Evolutionary conservation across 2,888 invertebrate species (phyloP), one percentile per base, ranked within the genome.

Genomic region (Apocheima hispidaria): DNA sequence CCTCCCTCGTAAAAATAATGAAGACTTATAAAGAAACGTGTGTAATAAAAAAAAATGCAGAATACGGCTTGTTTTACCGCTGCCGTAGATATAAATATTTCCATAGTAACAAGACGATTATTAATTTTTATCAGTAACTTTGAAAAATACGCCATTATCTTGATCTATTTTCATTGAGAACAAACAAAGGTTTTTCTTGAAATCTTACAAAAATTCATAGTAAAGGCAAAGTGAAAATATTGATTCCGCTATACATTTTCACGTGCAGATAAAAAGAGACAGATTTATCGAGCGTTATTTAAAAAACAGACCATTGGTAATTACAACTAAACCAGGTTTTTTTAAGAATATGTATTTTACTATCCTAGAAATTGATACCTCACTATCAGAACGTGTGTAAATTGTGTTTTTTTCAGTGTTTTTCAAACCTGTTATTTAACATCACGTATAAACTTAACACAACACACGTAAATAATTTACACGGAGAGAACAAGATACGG

Each of bases 401-500:
- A n/a, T n/a, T n/a, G n/a, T n/a, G n/a, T n/a, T n/a, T n/a, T n/a
- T n/a, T n/a, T n/a, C n/a, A n/a, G n/a, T n/a, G n/a, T n/a, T n/a
- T 46, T 36, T 7, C 3, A 33, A 18, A 2, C 3, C 21, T 16
- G 46, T 59, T 43, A 38, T 57, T 48, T 50, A 68, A 58, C 56
- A 18, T 46, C 50, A 10, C 9, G 23, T 46, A 52, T 48, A 40
- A 30, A 46, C 30, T 46, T 28, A 58, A 44, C 58, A 67, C 68
- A 73, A 71, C 68, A 79, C 79, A 79, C 43, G 44, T 83, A 87
- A 85, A 84, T 84, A 83, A 86, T 86, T 46, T 84, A 84, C 77
- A 87, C 75, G 83, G 75, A 44, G 83, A 79, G 66, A 83, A 81
- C 78, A 68, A 68, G 71, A 68, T 69, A 69, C 58, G 56, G 66